Percentiles rank a stretch among this genome's conserved stretches.
Conservation (phyloP, 2,797 vertebrate species). For the Galago senegalensis region DNA sequence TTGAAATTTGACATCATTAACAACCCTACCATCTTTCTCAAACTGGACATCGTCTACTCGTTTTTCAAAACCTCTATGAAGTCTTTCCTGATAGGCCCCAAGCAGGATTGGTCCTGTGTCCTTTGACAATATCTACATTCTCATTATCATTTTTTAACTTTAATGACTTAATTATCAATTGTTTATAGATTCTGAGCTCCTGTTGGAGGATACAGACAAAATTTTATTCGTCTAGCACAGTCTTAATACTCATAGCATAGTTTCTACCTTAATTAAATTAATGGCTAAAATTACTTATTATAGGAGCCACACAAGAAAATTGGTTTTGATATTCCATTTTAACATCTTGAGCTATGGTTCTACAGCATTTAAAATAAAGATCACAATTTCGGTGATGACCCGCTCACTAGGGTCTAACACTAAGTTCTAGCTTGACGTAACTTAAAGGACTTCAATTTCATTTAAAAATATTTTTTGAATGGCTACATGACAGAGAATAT, state of each 20-base stretch:
- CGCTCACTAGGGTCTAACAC: neutral
- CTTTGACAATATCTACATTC: constrained; percentile 1
- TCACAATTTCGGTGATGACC: constrained; percentile 12
- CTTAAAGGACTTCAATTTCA: neutral
- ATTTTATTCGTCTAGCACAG: constrained; percentile 11
- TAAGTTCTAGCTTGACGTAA: neutral
- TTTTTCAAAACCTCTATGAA: constrained; percentile 23
- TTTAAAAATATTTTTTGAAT: constrained; percentile 29
- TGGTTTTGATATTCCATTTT: constrained; percentile 38
- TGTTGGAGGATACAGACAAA: neutral
- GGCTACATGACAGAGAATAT: neutral
- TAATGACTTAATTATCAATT: constrained; percentile 27
- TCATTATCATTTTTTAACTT: constrained; percentile 47
- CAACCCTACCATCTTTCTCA: neutral
- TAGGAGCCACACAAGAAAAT: constrained; percentile 4
- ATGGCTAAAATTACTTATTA: neutral
- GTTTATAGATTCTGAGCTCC: constrained; percentile 31
- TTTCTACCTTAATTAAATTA: constrained; percentile 30
- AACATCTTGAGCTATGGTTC: neutral
- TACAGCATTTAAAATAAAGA: constrained; percentile 23
- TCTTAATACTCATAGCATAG: neutral
- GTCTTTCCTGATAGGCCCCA: neutral
- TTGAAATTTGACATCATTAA: constrained; percentile 43
- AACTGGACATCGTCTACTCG: neutral
- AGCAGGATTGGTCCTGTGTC: neutral